phyloP scores from a whole-genome alignment of 2,797 vertebrate genomes.

The Oophaga sylvatica region DNA sequence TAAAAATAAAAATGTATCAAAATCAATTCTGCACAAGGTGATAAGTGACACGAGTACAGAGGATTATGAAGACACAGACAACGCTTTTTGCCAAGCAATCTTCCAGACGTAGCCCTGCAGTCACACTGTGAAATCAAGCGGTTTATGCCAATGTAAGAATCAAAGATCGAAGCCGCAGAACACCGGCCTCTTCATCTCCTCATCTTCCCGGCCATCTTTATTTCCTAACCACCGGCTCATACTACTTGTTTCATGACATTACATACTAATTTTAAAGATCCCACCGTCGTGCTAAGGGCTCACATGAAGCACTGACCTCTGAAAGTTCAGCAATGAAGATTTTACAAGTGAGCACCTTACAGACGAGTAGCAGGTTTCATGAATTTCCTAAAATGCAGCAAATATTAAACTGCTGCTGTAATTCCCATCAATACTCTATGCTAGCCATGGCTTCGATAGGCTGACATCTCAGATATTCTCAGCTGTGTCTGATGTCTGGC shows the following conservation, averaged over 20 bases:
- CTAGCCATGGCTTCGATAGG: neutral
- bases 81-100: constrained; percentile 79
- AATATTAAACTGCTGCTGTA: neutral
- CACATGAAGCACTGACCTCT: neutral
- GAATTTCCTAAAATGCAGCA: neutral
- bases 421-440: neutral
- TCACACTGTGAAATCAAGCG: constrained; percentile 87
- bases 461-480: neutral
- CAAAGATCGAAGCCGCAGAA: constrained; percentile 76
- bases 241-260: constrained; percentile 89
- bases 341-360: neutral
- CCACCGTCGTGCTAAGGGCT: neutral
- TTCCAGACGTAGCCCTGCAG: constrained; percentile 81
- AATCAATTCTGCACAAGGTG: constrained; percentile 60
- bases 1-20: neutral
- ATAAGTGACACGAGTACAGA: constrained; percentile 50
- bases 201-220: constrained; percentile 85
- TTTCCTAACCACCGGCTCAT: constrained; percentile 81
- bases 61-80: constrained; percentile 62
- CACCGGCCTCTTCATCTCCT: constrained; percentile 87
- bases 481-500: no score
- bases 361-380: neutral
- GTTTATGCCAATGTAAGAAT: constrained; percentile 89
- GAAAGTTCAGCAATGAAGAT: neutral
- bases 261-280: constrained; percentile 85